Evolutionary conservation across 1,140 invertebrate species (phyloP).

Genomic region (Trachelipus rathkii): DNA sequence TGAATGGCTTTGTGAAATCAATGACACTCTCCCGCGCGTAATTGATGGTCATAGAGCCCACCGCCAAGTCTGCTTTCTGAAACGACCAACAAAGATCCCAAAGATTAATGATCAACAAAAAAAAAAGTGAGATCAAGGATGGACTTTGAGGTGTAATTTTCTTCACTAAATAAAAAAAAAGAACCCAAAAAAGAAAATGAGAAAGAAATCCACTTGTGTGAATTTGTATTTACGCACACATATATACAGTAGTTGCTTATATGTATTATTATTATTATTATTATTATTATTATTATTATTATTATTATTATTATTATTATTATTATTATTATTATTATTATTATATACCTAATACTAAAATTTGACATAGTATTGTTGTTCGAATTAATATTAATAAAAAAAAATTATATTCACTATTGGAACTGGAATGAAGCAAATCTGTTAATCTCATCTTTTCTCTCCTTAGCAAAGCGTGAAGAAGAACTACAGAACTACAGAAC

Average conservation of each 20-base stretch:
- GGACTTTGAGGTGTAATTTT: neutral
- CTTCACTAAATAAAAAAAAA: neutral
- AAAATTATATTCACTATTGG: too few relatives aligned
- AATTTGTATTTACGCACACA: neutral
- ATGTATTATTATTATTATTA: neutral
- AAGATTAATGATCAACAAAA: too few relatives aligned
- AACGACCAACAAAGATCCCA: constrained; percentile 49
- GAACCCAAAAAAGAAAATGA: neutral
- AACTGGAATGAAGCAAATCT: too few relatives aligned
- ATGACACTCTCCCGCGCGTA: constrained; percentile 90
- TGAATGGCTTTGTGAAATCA: constrained; percentile 90
- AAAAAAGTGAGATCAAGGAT: too few relatives aligned
- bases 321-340: too few relatives aligned
- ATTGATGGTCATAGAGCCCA: constrained; percentile 90
- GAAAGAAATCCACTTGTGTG: neutral
- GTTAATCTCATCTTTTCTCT: too few relatives aligned
- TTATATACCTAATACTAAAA: too few relatives aligned
- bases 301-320: too few relatives aligned
- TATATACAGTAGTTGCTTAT: neutral
- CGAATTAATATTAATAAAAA: too few relatives aligned
- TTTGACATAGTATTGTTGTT: too few relatives aligned
- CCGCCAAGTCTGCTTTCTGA: constrained; percentile 82
- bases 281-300: constrained; percentile 14
- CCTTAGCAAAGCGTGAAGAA: too few relatives aligned
- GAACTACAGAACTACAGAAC: too few relatives aligned